Evolutionary conservation across 53 echinoderm and acorn worm genomes (phyloP).

Genomic region (Antedon mediterranea): DNA sequence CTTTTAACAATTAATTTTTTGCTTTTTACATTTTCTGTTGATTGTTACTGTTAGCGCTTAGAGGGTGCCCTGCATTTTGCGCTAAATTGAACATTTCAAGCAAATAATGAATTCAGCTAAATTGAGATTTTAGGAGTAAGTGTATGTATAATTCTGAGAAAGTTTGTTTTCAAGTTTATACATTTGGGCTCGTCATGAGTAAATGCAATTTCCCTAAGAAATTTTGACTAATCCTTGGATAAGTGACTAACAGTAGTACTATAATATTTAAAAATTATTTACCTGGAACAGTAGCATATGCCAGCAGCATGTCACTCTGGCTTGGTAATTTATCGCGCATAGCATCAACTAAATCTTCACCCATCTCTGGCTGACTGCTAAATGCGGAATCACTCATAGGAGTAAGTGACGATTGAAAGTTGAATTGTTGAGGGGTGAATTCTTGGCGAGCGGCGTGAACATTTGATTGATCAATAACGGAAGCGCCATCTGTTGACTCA

Average conservation of each 20-base stretch:
- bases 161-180: too few relatives aligned
- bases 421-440: not conserved
- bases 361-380: not conserved
- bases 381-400: not conserved
- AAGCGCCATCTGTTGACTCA: constrained; percentile 39
- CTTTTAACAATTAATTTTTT: too few relatives aligned
- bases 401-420: not conserved
- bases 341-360: not conserved
- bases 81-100: too few relatives aligned
- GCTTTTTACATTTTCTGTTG: too few relatives aligned
- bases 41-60: too few relatives aligned
- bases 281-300: constrained; percentile 20
- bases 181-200: not conserved
- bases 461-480: not conserved
- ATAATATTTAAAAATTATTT: not conserved
- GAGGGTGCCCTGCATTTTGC: too few relatives aligned
- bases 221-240: not conserved
- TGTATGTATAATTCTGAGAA: too few relatives aligned
- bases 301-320: constrained; percentile 11
- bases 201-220: not conserved
- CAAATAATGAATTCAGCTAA: too few relatives aligned
- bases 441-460: not conserved
- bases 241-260: not conserved
- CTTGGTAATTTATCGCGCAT: not conserved
- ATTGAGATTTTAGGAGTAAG: too few relatives aligned